Evolutionary conservation across 2,888 invertebrate genomes (phyloP).

Genomic region (Chymomyza fuscimana): DNA sequence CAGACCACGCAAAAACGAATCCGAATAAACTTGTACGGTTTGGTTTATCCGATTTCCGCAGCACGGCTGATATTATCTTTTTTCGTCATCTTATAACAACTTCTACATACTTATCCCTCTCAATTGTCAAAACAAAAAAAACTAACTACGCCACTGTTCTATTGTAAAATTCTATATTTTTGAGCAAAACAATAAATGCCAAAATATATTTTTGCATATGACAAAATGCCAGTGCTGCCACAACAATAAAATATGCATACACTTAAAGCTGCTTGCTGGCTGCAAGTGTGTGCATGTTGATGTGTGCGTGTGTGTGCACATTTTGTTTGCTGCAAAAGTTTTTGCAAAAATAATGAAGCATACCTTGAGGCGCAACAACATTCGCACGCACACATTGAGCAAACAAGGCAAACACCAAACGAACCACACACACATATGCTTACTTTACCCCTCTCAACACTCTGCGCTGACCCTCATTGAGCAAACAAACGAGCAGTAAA

Average conservation of each 20-base stretch:
- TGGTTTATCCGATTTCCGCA: too few relatives aligned
- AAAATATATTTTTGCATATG: conserved; percentile 6
- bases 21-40: too few relatives aligned
- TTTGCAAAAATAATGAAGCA: conserved; percentile 72
- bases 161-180: too few relatives aligned
- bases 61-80: too few relatives aligned
- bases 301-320: not conserved
- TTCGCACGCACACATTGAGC: conserved; percentile 59
- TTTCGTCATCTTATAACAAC: too few relatives aligned
- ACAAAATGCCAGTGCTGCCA: not conserved
- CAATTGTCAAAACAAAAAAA: too few relatives aligned
- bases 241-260: not conserved
- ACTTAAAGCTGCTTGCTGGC: not conserved
- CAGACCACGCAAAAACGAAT: too few relatives aligned
- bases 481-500: conserved; percentile 27
- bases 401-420: conserved; percentile 61
- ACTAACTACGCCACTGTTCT: too few relatives aligned
- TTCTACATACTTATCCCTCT: too few relatives aligned
- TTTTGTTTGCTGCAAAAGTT: conserved; percentile 50
- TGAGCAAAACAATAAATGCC: not conserved
- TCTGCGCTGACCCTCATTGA: conserved; percentile 16
- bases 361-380: conserved; percentile 54
- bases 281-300: not conserved
- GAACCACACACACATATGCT: conserved; percentile 30
- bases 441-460: not conserved